These are phyloP conservation scores for Halcyon malimbica DNA, from an alignment of 2,113 vertebrate species.

Conservation along the genomic window DNA sequence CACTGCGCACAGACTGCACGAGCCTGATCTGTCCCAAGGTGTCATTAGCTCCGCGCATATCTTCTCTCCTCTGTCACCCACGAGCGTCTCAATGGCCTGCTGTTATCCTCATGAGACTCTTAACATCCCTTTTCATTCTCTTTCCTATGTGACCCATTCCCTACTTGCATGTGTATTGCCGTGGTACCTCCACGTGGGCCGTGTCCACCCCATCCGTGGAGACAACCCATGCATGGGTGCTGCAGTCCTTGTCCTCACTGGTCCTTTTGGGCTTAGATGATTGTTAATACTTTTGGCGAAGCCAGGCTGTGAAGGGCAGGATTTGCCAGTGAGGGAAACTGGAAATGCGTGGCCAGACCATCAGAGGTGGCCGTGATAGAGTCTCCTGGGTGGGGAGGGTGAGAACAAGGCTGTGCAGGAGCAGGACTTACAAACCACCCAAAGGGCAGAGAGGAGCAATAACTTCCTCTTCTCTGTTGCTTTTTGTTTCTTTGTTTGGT, in stretches of 20 bases:
- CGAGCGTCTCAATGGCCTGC: neutral
- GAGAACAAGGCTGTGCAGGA: neutral
- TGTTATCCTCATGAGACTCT: neutral
- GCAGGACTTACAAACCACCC: neutral
- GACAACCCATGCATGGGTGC: neutral
- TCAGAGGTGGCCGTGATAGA: neutral
- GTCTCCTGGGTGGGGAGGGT: neutral
- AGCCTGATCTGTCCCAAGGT: neutral
- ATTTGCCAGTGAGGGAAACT: neutral
- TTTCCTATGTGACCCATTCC: neutral
- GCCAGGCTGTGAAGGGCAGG: neutral
- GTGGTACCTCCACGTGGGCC: neutral
- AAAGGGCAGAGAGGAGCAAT: neutral
- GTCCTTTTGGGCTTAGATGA: neutral
- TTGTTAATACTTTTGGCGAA: neutral
- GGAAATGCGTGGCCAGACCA: neutral
- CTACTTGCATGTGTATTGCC: neutral
- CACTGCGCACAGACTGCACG: accelerated
- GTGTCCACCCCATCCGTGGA: neutral
- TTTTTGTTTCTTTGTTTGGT: neutral
- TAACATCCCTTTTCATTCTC: neutral
- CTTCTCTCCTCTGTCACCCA: neutral
- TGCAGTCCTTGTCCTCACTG: accelerated
- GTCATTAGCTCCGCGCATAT: neutral
- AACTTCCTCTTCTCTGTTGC: neutral